Base-by-base conservation (phyloP, 2,113 vertebrate species). In the Cyphomyrus plagiostoma region DNA sequence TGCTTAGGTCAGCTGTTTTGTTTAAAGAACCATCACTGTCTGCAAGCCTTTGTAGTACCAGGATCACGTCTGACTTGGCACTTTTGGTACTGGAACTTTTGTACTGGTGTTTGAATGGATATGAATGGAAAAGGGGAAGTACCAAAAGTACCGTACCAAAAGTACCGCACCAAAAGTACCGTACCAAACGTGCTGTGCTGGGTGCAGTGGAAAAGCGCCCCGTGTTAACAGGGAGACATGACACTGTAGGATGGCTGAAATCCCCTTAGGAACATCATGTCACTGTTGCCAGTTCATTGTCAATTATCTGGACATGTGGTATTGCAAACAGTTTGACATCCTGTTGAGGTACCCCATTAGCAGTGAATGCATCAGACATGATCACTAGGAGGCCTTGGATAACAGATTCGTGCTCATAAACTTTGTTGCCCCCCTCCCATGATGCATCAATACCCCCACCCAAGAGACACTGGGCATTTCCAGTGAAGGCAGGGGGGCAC, bases 201-300 rank as follows among this genome's bases (percentile, higher is more conserved):
- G 52, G 17, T 56, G 52, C 52, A 56, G 52, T 21, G 52, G 19
- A 21, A 56, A 56, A 56, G 53, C 5, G 5, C 1, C 53, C 53
- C n/a, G n/a, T 48, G 46, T n/a, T 48, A 49, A 52, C n/a, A n/a
- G 30, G 11, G 23, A 30, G 1, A 30, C 23, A 10, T 39, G 49
- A 87, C 50, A 11, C 45, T 1, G 85, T 6, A 86, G 0, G 23
- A 3, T 86, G 83, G 50, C 50, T 35, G 13, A 87, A 53, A 26
- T 53, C 8, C 80, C 39, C 39, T 56, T 70, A 66, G 89, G 1
- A 48, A 48, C 82, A 46, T n/a, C 21, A 21, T 46, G 7, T 84
- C 82, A 84, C 45, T 11, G 56, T 94, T 93, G 93, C 93, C 92
- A 91, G 89, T 8, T 89, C 93, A 82, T 94, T 93, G 92, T 93